Percentiles rank a stretch among this genome's conserved stretches.
Conservation (phyloP, 2,888 invertebrate species). For the Drosophila paramelanica region DNA sequence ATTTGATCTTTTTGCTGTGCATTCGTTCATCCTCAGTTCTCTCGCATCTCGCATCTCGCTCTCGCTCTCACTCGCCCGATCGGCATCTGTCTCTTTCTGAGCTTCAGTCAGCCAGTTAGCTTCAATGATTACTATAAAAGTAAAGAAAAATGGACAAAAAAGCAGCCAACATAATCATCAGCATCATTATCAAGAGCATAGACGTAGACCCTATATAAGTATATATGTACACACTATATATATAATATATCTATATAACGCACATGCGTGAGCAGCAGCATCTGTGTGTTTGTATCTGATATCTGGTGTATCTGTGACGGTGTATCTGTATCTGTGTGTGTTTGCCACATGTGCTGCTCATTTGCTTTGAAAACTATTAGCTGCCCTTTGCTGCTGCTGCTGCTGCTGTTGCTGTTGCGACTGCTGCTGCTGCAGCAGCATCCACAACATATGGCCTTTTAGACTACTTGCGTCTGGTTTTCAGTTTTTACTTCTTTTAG, state of each 20-base stretch:
- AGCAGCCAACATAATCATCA: slow-evolving; percentile 69
- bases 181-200: slow-evolving; percentile 54
- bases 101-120: slow-evolving; percentile 54
- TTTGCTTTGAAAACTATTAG: slow-evolving; percentile 80
- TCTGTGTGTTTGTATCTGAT: slow-evolving; percentile 4
- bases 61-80: not conserved
- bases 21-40: slow-evolving; percentile 36
- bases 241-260: slow-evolving; percentile 6
- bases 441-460: slow-evolving; percentile 73
- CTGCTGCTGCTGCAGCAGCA: slow-evolving; percentile 41
- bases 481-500: slow-evolving; percentile 37
- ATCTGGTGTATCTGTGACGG: slow-evolving; percentile 19
- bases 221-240: slow-evolving; percentile 7
- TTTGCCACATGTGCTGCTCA: slow-evolving; percentile 78
- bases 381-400: slow-evolving; percentile 56
- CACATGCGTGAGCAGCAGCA: slow-evolving; percentile 23
- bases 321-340: slow-evolving; percentile 35
- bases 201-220: slow-evolving; percentile 19
- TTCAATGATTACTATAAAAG: slow-evolving; percentile 73
- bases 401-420: slow-evolving; percentile 17
- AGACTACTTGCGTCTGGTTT: slow-evolving; percentile 48
- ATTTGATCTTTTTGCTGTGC: slow-evolving; percentile 71
- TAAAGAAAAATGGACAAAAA: slow-evolving; percentile 46
- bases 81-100: not conserved
- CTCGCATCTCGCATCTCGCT: not conserved